Percentiles rank a stretch among this genome's conserved stretches.
These are phyloP conservation scores for Schizothorax lantsangensis DNA, from an alignment of 2,797 vertebrate genomes.

Conservation along the genomic window DNA sequence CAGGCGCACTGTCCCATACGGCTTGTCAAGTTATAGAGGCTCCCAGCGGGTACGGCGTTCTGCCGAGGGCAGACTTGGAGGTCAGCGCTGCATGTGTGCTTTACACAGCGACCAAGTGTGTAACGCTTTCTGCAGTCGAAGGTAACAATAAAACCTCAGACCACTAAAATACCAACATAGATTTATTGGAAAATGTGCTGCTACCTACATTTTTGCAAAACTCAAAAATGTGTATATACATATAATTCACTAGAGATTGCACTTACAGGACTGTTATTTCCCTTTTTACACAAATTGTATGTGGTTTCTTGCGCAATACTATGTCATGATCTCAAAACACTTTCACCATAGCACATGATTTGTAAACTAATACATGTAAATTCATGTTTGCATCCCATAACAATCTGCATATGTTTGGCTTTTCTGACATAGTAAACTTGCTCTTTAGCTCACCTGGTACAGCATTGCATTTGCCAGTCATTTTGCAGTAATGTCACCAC, in stretches of 20 bases:
- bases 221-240: not conserved
- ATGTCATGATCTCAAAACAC: not conserved
- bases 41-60: conserved; percentile 80
- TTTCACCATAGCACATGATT: not conserved
- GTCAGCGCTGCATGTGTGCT: conserved; percentile 70
- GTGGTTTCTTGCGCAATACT: not conserved
- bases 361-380: not conserved
- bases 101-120: conserved; percentile 65
- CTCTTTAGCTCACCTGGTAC: not conserved
- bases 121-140: conserved; percentile 72
- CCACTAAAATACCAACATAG: not conserved
- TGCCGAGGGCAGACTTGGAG: not conserved
- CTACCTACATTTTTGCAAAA: not conserved
- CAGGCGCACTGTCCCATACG: conserved; percentile 90
- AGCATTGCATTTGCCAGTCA: not conserved
- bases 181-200: not conserved
- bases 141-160: conserved; percentile 61
- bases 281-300: not conserved
- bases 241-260: not conserved
- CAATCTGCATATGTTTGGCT: not conserved
- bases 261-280: not conserved
- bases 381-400: not conserved
- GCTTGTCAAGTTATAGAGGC: conserved; percentile 87
- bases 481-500: not conserved
- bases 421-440: not conserved